Conservation (phyloP, 1,140 invertebrate genomes). For the Acromyrmex echinatior region DNA sequence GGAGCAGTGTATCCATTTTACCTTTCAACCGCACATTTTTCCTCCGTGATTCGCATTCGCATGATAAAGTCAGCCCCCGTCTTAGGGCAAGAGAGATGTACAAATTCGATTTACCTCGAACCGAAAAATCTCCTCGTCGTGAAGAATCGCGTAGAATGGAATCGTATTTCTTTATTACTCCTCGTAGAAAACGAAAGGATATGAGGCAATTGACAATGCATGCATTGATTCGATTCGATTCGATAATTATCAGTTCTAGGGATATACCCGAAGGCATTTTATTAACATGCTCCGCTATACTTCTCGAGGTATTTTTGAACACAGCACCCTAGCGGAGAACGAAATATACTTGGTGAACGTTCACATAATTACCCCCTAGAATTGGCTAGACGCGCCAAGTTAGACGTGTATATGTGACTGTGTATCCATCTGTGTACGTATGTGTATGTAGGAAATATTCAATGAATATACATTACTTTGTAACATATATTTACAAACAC, state of each 20-base stretch:
- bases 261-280: conserved; percentile 60
- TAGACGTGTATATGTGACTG: neutral
- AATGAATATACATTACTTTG: conserved; percentile 57
- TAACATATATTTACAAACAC: conserved; percentile 64
- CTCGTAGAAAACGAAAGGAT: conserved; percentile 49
- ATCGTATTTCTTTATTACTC: neutral
- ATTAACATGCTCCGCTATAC: conserved; percentile 53
- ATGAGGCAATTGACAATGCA: conserved; percentile 60
- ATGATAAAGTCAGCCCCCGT: conserved; percentile 21
- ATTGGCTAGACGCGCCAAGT: conserved; percentile 52
- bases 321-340: conserved; percentile 64
- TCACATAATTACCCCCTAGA: conserved; percentile 38
- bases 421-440: neutral
- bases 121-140: neutral
- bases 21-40: conserved; percentile 41
- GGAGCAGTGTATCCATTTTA: conserved; percentile 13
- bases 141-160: neutral
- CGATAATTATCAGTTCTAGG: conserved; percentile 59
- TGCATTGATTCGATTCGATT: conserved; percentile 61
- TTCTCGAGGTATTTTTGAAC: conserved; percentile 54
- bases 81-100: conserved; percentile 1
- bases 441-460: conserved; percentile 54
- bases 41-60: neutral
- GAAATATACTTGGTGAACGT: conserved; percentile 56
- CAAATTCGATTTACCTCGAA: neutral